Evolutionary conservation across 2,888 invertebrate genomes (phyloP).

Genomic region (Conus canariensis): DNA sequence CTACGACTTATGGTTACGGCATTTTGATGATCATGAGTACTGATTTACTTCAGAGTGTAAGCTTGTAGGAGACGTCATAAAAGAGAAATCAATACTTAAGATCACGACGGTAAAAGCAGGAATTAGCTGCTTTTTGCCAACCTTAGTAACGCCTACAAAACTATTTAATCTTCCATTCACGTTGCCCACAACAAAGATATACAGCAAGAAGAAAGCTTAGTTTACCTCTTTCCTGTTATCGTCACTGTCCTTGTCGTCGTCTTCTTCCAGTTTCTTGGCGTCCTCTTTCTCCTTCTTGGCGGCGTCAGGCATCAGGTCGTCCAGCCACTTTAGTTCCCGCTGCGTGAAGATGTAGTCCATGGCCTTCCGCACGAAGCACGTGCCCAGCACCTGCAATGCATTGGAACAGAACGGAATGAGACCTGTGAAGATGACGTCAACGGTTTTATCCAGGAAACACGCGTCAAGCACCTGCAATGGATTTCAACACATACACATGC

Average conservation of each 20-base stretch:
- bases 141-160: no score
- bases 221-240: constrained; percentile 20
- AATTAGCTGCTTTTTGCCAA: no score
- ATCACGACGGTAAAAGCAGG: no score
- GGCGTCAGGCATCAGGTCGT: constrained; percentile 77
- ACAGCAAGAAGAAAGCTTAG: background rate
- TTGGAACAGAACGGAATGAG: no score
- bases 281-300: constrained; percentile 71
- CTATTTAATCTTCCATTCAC: no score
- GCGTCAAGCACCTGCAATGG: constrained; percentile 69
- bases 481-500: background rate
- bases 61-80: no score
- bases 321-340: constrained; percentile 76
- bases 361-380: constrained; percentile 75
- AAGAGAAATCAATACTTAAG: no score
- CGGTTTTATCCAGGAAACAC: constrained; percentile 74
- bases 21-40: no score
- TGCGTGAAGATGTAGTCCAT: constrained; percentile 73
- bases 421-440: constrained; percentile 71
- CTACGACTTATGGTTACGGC: no score
- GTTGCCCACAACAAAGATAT: no score
- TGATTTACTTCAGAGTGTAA: no score
- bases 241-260: constrained; percentile 40
- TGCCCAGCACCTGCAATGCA: constrained; percentile 68
- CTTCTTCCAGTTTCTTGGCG: constrained; percentile 52